A percentile compares a stretch with the other conserved stretches of the same genome.
These are phyloP conservation scores for Heliconius charithonia DNA, from an alignment of 2,888 invertebrate species.

Conservation along the genomic window DNA sequence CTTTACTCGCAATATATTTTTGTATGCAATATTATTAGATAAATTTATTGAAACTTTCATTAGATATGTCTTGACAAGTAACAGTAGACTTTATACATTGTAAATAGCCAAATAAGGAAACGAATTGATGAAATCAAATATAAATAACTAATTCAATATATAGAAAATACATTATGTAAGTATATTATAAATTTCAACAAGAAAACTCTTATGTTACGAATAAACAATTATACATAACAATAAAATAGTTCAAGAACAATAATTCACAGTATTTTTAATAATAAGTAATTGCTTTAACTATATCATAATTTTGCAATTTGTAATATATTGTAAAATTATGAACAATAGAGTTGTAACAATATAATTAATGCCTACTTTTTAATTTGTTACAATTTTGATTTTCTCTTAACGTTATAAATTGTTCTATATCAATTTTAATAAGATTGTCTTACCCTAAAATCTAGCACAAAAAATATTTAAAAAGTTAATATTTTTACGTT, in stretches of 20 bases:
- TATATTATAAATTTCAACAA: conserved; percentile 16
- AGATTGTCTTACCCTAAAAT: conserved; percentile 1
- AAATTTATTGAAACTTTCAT: neutral
- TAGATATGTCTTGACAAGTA: conserved; percentile 3
- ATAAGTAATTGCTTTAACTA: neutral
- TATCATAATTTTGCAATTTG: neutral
- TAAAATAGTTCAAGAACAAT: conserved; percentile 1
- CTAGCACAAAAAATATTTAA: conserved; percentile 8
- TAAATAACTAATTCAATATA: neutral
- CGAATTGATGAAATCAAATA: neutral
- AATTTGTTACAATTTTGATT: neutral
- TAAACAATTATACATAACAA: conserved; percentile 12
- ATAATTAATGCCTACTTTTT: neutral
- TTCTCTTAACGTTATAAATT: conserved; percentile 2
- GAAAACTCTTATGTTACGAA: conserved; percentile 11
- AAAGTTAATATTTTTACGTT: neutral
- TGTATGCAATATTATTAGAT: neutral
- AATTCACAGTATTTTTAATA: conserved; percentile 1
- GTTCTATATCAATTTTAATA: conserved; percentile 12
- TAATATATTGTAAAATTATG: neutral
- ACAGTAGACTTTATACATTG: neutral
- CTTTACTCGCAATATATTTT: neutral
- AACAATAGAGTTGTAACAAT: conserved; percentile 2
- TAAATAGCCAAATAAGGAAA: neutral
- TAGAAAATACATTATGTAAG: neutral